These are phyloP conservation scores for Cheilosia impressa DNA, from an alignment of 2,888 invertebrate genomes.

Conservation along the genomic window DNA sequence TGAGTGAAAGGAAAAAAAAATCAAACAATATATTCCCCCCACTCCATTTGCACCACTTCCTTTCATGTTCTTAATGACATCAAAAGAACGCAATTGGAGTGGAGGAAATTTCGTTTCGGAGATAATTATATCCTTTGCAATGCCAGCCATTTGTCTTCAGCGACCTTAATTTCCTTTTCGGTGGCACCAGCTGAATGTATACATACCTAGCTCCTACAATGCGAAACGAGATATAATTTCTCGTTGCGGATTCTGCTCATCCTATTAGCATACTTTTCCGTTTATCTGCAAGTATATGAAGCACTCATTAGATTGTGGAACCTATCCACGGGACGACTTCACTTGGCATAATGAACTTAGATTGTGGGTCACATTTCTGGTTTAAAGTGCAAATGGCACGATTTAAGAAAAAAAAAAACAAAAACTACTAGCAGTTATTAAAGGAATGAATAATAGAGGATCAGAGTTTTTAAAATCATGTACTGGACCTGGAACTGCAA, in stretches of 20 bases:
- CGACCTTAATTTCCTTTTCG: slow-evolving; percentile 22
- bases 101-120: slow-evolving; percentile 7
- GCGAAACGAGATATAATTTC: background rate
- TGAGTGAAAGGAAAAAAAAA: background rate
- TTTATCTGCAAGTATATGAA: background rate
- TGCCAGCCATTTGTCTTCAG: slow-evolving; percentile 9
- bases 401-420: too few relatives aligned
- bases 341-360: too few relatives aligned
- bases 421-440: too few relatives aligned
- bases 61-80: slow-evolving; percentile 16
- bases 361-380: too few relatives aligned
- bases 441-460: too few relatives aligned
- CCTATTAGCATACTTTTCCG: slow-evolving; percentile 12
- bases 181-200: slow-evolving; percentile 8
- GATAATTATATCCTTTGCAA: slow-evolving; percentile 30
- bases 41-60: background rate
- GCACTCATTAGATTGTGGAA: background rate
- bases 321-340: background rate
- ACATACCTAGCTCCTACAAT: background rate
- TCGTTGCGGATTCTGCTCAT: background rate
- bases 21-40: background rate
- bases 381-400: too few relatives aligned
- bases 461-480: too few relatives aligned
- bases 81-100: slow-evolving; percentile 13
- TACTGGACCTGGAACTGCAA: too few relatives aligned